phyloP scores from a whole-genome alignment of 1,140 invertebrate genomes.

The Diploscapter pachys region DNA sequence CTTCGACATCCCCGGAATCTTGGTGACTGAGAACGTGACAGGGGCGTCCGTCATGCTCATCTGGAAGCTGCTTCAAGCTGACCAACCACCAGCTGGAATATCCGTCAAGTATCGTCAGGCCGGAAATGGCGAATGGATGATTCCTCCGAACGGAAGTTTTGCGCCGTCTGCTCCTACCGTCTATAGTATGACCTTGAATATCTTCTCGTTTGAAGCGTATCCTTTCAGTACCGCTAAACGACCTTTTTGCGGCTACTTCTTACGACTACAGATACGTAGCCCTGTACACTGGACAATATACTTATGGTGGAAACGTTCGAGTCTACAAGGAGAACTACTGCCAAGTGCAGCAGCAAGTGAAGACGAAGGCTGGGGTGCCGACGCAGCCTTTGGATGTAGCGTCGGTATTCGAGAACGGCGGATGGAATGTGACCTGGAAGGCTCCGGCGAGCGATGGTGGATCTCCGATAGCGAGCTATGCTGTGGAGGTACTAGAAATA shows the following conservation, averaged over 20 bases:
- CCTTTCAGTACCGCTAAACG: slow-evolving; percentile 38
- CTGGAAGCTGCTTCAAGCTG: slow-evolving; percentile 50
- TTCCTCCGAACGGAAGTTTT: slow-evolving; percentile 48
- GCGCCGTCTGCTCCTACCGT: slow-evolving; percentile 25
- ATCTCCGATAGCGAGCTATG: slow-evolving; percentile 48
- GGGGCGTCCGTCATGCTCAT: slow-evolving; percentile 45
- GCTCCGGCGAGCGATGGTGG: slow-evolving; percentile 51
- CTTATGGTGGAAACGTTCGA: slow-evolving; percentile 37
- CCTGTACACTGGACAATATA: slow-evolving; percentile 41
- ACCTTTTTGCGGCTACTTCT: slow-evolving; percentile 49
- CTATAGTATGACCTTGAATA: slow-evolving; percentile 20
- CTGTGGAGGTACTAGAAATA: slow-evolving; percentile 45
- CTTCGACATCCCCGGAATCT: slow-evolving; percentile 51
- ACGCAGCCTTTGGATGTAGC: slow-evolving; percentile 47
- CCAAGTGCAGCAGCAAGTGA: slow-evolving; percentile 49
- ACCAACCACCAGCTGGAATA: slow-evolving; percentile 37
- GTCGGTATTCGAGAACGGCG: slow-evolving; percentile 43
- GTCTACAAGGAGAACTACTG: slow-evolving; percentile 46
- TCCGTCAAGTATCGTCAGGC: slow-evolving; percentile 50
- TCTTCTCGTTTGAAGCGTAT: neutral
- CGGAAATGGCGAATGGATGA: slow-evolving; percentile 47
- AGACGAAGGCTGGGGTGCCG: slow-evolving; percentile 56
- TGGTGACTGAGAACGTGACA: slow-evolving; percentile 53
- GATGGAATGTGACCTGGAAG: slow-evolving; percentile 54
- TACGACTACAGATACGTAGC: slow-evolving; percentile 57